These are phyloP conservation scores for Leucoraja erinaceus DNA, from an alignment of 2,113 vertebrate species.

Conservation along the genomic window DNA sequence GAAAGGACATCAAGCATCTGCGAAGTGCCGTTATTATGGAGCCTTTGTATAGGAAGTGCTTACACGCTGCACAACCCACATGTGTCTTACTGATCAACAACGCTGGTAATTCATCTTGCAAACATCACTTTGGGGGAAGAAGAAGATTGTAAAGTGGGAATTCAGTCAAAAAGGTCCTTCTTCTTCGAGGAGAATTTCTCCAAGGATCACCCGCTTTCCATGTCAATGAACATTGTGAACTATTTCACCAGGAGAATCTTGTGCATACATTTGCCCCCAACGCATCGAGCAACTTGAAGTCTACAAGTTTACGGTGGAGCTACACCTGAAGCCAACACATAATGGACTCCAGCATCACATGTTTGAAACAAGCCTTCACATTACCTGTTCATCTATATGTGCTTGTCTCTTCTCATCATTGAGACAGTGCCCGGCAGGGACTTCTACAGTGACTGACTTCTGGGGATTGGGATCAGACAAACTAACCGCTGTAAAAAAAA, in stretches of 20 bases:
- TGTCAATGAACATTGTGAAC: background rate
- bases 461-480: background rate
- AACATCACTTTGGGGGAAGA: background rate
- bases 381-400: background rate
- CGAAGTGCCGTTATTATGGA: conserved; percentile 12
- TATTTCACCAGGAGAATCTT: background rate
- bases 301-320: background rate
- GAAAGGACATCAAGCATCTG: background rate
- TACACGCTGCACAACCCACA: background rate
- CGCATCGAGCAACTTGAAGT: background rate
- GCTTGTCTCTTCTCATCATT: too few relatives aligned
- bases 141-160: background rate
- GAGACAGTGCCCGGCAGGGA: background rate
- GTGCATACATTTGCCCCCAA: background rate
- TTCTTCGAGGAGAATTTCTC: background rate
- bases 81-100: background rate
- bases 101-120: background rate
- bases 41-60: background rate
- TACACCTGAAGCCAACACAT: background rate
- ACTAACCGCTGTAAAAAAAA: background rate
- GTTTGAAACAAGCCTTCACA: background rate
- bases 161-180: background rate
- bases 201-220: background rate
- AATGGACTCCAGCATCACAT: background rate
- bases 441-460: background rate